These are phyloP conservation scores for Ondatra zibethicus DNA, from an alignment of 2,113 vertebrate genomes.

Conservation along the genomic window DNA sequence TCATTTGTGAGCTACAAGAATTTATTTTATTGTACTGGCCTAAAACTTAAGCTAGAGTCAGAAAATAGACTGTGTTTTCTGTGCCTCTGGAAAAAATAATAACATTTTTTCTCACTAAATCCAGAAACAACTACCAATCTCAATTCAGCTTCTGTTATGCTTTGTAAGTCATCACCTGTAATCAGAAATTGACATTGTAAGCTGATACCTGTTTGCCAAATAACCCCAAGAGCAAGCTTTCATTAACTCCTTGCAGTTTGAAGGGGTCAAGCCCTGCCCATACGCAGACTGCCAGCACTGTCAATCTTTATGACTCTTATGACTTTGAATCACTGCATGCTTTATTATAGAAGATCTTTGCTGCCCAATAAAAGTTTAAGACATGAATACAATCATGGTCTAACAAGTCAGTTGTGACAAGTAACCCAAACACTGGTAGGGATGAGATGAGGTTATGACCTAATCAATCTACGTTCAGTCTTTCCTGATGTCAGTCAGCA, in stretches of 20 bases:
- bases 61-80: not conserved
- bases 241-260: not conserved
- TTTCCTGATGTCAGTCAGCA: not conserved
- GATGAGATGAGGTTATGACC: not conserved
- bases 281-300: not conserved
- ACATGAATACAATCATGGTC: not conserved
- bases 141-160: not conserved
- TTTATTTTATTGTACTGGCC: not conserved
- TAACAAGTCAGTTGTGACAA: not conserved
- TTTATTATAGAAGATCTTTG: not conserved
- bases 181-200: conserved; percentile 14
- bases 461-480: not conserved
- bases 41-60: not conserved
- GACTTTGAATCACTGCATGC: conserved; percentile 12
- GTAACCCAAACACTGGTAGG: not conserved
- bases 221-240: not conserved
- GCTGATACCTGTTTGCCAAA: not conserved
- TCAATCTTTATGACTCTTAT: conserved; percentile 25
- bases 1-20: not conserved
- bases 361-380: conserved; percentile 41
- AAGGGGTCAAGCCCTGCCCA: not conserved
- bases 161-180: not conserved
- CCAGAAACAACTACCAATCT: not conserved
- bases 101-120: not conserved
- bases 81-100: not conserved